Evolutionary conservation across 2,797 vertebrate genomes (phyloP), one percentile per base, ranked within the genome.

Genomic region (Iguana delicatissima): DNA sequence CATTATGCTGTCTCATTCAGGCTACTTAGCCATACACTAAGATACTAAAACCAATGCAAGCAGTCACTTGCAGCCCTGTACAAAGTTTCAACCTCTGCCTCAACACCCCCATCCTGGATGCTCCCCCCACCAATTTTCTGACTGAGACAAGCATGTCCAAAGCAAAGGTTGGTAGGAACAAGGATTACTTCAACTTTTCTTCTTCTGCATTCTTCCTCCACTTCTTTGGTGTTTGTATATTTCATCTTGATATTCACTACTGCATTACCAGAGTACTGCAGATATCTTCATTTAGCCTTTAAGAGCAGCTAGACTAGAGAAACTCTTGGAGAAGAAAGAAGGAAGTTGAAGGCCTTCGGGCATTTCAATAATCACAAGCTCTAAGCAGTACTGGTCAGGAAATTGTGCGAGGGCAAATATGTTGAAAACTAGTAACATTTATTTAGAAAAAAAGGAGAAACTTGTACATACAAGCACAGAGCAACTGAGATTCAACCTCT

Each of bases 401-500:
- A 87, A 12, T 7, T 57, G 4, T 73, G 50, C 55, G 13, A 81
- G 38, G 2, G 38, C n/a, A 29, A 32, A 29, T 76, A 76, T 20
- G 22, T 74, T 82, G 18, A 32, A 83, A 73, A 57, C 4, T 9
- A 77, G 14, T 29, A 83, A 77, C 9, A 83, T 90, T 90, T 90
- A 90, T 90, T 90, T 26, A 38, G 1, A 24, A 38, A 14, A 72
- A 52, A 79, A 67, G 16, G 26, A 88, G 42, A 42, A 16, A n/a
- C 16, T 82, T 62, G 52, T 22, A 76, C 26, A 26, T 9, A 2
- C 16, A 85, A 8, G 0, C 72, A 22, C 32, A 26, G 14, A 79
- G 42, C 16, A 67, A 69, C 5, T 79, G n/a, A 38, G 1, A 14
- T 88, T 80, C 32, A 16, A 22, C 59, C 22, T n/a, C 42, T 29